Evolutionary conservation across 2,113 vertebrate species (phyloP), one percentile per base, ranked within the genome.

Genomic region (Oenanthe oenanthe): DNA sequence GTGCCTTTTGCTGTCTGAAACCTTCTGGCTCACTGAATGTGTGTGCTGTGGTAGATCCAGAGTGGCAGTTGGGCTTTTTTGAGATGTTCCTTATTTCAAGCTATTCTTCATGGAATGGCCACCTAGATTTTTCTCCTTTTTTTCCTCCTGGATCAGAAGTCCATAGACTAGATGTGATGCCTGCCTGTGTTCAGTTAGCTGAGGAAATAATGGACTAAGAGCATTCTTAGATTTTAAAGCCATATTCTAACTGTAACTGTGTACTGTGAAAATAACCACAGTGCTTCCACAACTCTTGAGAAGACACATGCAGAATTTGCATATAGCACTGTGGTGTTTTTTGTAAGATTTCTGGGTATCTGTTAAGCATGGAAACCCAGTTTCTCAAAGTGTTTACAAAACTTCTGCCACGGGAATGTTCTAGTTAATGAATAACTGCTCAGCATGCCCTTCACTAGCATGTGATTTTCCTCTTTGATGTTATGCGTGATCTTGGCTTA

Each of bases 391-490:
- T 75, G 76, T 88, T 96, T 94, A 74, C 88, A 65, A 84, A 91
- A 86, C 82, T 82, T 75, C 26, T 96, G 85, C 87, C 26, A 32
- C 14, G 26, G 89, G 91, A 96, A 94, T 81, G 85, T 88, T 96
- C 68, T 77, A 60, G 95, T 96, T 97, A 97, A 97, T 97, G 86
- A 91, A 7, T 94, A 96, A 95, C 85, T 3, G 2, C 61, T 95
- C 48, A 13, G 45, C 54, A 19, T 96, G 89, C 92, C 79, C 78
- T 94, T 94, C 57, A 28, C 90, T 66, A 83, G 53, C 95, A 96
- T 96, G 92, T 97, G 95, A 94, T 85, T 96, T 91, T 90, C 75
- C 50, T 85, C 86, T 96, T 96, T 94, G 87, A 95, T 95, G 87
- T 95, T 92, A 79, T 78, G 85, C 19, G 6, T 96, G 95, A 75